Conservation (phyloP, 1,140 invertebrate genomes). For the Drosophila subobscura region DNA sequence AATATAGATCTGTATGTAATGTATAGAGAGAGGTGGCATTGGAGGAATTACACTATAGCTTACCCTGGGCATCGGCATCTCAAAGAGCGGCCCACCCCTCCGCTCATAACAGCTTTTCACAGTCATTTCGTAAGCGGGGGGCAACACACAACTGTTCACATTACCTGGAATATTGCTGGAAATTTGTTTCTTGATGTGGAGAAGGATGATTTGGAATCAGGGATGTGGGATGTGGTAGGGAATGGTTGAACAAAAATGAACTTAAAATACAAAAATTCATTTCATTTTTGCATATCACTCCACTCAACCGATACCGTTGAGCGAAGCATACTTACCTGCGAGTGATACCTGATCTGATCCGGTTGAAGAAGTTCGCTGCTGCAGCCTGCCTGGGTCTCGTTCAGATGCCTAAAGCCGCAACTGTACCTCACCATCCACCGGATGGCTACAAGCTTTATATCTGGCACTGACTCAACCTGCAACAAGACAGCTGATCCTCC, state of each 20-base stretch:
- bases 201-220: constrained; percentile 11
- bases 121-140: not conserved
- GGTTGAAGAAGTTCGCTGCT: not conserved
- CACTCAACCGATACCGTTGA: constrained; percentile 81
- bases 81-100: constrained; percentile 5
- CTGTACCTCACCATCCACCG: constrained; percentile 66
- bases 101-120: not conserved
- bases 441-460: constrained; percentile 68
- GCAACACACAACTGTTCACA: constrained; percentile 31
- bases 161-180: constrained; percentile 59
- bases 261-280: constrained; percentile 74
- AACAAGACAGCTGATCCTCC: constrained; percentile 14
- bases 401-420: constrained; percentile 58
- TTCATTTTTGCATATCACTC: constrained; percentile 67
- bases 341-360: not conserved
- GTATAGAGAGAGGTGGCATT: constrained; percentile 1
- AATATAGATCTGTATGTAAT: constrained; percentile 19
- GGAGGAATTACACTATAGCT: constrained; percentile 50
- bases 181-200: constrained; percentile 8
- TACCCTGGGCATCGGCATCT: constrained; percentile 24
- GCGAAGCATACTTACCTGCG: constrained; percentile 82
- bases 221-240: not conserved
- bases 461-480: constrained; percentile 45
- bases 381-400: constrained; percentile 15
- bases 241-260: constrained; percentile 55